Percentiles rank a stretch among this genome's conserved stretches.
These are phyloP conservation scores for Semicossyphus pulcher DNA, from an alignment of 2,113 vertebrate species.

Conservation along the genomic window DNA sequence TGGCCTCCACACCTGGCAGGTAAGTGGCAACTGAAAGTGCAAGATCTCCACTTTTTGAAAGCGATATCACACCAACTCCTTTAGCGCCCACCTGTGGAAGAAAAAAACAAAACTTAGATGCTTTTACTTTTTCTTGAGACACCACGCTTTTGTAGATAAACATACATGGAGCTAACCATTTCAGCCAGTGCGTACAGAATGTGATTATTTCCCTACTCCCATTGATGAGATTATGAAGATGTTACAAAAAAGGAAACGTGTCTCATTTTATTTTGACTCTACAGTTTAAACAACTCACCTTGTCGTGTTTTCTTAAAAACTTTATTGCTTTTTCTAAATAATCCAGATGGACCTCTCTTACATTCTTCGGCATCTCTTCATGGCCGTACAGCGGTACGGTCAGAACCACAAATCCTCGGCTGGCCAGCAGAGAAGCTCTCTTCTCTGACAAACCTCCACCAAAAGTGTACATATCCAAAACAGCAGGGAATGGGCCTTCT, in stretches of 20 bases:
- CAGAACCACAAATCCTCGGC: constrained; percentile 32
- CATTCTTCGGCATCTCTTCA: neutral
- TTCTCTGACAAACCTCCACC: constrained; percentile 17
- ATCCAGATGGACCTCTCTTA: constrained; percentile 36
- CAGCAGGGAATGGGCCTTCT: constrained; percentile 22
- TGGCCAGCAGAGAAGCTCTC: constrained; percentile 34
- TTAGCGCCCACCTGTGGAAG: constrained; percentile 26
- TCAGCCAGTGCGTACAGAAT: too few species aligned
- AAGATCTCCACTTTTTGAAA: constrained; percentile 46
- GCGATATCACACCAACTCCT: constrained; percentile 45
- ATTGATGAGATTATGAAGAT: too few species aligned
- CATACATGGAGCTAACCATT: too few species aligned
- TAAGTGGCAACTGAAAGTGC: constrained; percentile 53
- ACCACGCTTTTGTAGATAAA: too few species aligned
- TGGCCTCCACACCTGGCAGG: constrained; percentile 47
- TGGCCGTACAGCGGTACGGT: neutral
- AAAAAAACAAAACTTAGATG: neutral
- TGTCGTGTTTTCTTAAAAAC: constrained; percentile 42
- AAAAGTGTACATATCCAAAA: constrained; percentile 30
- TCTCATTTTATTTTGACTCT: too few species aligned
- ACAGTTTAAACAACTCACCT: constrained; percentile 26
- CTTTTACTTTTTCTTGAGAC: too few species aligned
- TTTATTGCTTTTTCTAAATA: constrained; percentile 50
- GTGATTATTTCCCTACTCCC: too few species aligned
- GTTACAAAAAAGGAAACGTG: neutral